A percentile compares a stretch with the other conserved stretches of the same genome.
phyloP scores from a whole-genome alignment of 1,140 invertebrate species.

The Polyergus mexicanus region DNA sequence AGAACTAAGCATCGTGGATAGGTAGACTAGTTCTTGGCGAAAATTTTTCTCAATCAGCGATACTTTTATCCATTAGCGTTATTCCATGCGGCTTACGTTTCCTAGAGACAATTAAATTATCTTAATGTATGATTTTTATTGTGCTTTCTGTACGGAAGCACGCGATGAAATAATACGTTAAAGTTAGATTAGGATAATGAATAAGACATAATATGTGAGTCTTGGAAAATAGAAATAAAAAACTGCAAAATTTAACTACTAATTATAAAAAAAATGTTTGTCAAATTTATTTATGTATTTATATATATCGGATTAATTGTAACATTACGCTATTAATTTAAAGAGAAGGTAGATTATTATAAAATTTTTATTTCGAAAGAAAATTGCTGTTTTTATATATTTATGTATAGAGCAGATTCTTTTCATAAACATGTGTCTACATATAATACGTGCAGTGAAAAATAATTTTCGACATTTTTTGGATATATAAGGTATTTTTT shows the following conservation, averaged over 20 bases:
- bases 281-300: not conserved
- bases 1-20: conserved; percentile 15
- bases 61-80: conserved; percentile 11
- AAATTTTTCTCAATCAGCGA: conserved; percentile 56
- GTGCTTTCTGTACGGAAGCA: not conserved
- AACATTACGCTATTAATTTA: not conserved
- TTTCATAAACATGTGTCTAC: not conserved
- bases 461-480: not conserved
- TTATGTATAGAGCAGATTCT: not conserved
- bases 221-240: not conserved
- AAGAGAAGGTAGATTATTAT: not conserved
- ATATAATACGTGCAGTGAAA: not conserved
- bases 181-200: not conserved
- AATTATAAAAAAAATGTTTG: not conserved
- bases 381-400: not conserved
- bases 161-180: not conserved
- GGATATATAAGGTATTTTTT: not conserved
- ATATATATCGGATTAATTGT: not conserved
- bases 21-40: conserved; percentile 43
- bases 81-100: conserved; percentile 27
- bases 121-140: conserved; percentile 29
- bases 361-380: conserved; percentile 1
- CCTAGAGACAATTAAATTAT: conserved; percentile 19
- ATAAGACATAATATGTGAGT: not conserved
- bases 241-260: not conserved